Base-by-base conservation (phyloP, 1,140 invertebrate genomes). In the Drosophila elegans region DNA sequence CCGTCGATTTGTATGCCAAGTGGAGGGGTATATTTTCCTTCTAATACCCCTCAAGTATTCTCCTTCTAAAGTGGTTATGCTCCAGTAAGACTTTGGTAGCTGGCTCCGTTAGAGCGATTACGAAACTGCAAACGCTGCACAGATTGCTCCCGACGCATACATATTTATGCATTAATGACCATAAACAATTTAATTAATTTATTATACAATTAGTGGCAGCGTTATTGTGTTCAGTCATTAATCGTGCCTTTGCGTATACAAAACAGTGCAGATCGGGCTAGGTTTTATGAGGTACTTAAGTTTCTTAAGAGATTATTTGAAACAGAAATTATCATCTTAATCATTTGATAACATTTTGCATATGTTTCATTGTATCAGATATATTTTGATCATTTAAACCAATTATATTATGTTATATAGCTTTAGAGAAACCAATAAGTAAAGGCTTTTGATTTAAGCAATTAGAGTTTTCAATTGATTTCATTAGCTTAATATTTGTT, bases 201-300 rank as follows among this genome's bases (percentile, higher is more conserved):
- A 86, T 85, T 84, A 76, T 72, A 84, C 80, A 86, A 86, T 86
- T 89, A 82, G 81, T 68, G 74, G 74, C 46, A 49, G 68, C 49
- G 61, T 51, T 60, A 55, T 49, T 61, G 69, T 60, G 51, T 76
- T 62, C 13, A 38, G 25, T 9, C 29, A 36, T 46, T 36, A 27
- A 46, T 36, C 55, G 38, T 25, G 21, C 12, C 36, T 42, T 25
- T 54, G 29, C 16, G 16, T 21, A 21, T 21, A 21, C 16, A 21
- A 21, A 21, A 9, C 10, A 12, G 3, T 11, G 32, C n/a, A n/a
- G 32, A 38, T 46, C 27, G 12, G 34, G 34, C 34, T 21, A 16
- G 9, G 9, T 48, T n/a, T 9, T 5, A 29, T 12, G 9, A 5
- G 11, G 12, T 25, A 21, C 16, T 34, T 13, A 53, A 16, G 0